Base-by-base conservation (phyloP, 1,140 invertebrate species). In the Belonocnema kinseyi region DNA sequence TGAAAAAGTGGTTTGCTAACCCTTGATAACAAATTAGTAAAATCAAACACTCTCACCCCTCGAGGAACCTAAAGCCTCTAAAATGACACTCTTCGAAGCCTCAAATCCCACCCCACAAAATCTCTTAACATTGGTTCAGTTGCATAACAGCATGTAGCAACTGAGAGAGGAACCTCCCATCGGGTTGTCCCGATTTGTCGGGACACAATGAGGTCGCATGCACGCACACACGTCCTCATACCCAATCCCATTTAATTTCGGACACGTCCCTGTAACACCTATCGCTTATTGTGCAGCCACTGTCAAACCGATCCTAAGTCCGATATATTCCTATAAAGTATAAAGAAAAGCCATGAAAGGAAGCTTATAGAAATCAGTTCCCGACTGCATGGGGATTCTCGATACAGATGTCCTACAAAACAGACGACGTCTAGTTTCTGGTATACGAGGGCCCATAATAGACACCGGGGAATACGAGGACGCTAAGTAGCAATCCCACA, bases 331-430 rank as follows among this genome's bases (percentile, higher is more conserved):
- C 61, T 66, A 46, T 46, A 46, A 40, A 66, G 61, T n/a, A 66
- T 75, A 75, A 77, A 52, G 73, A 73, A 71, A 74, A 75, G 72
- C 16, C 56, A 66, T 82, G 77, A 84, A 84, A 82, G 75, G 77
- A 77, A 78, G 77, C 72, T 81, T 81, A 84, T 84, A 82, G 83
- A 84, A 84, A 84, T 82, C 78, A 61, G 56, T 54, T 50, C 46
- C 77, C 26, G 76, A 79, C 72, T 75, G 79, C 74, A 66, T 1
- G 26, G 53, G 71, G 58, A 79, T 58, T 83, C 76, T 74, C 73
- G 83, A 83, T 85, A 81, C 83, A 83, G 83, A 83, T 85, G 83
- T 85, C 80, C 72, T 80, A 81, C 83, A 84, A 79, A 82, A 72
- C 83, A 76, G 76, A 77, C 56, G 76, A 77, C 56, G 74, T 79